A percentile compares a stretch with the other conserved stretches of the same genome.
Evolutionary conservation across 2,888 invertebrate species (phyloP).

Genomic region (Stenoptilia bipunctidactyla): DNA sequence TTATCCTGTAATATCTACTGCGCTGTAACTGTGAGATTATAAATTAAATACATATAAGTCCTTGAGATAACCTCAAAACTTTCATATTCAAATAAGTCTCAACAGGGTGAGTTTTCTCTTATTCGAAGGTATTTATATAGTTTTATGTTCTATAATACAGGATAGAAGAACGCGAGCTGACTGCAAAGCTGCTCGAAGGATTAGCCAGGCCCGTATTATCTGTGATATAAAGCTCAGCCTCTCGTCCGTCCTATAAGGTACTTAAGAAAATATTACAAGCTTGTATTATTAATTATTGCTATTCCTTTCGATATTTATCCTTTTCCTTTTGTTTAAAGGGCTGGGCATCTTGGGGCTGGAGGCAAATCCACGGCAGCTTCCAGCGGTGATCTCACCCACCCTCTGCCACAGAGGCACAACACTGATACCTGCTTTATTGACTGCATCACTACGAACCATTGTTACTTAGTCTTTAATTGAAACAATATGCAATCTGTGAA

Average conservation of each 20-base stretch:
- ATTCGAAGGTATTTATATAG: constrained; percentile 7
- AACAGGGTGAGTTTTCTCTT: too few species aligned
- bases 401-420: constrained; percentile 64
- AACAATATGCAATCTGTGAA: constrained; percentile 81
- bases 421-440: constrained; percentile 75
- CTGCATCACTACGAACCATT: constrained; percentile 73
- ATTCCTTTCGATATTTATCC: too few species aligned
- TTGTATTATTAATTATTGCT: too few species aligned
- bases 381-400: constrained; percentile 69
- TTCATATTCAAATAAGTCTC: constrained; percentile 6
- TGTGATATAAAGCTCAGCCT: constrained; percentile 73
- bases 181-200: constrained; percentile 65
- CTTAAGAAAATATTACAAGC: background rate
- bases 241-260: constrained; percentile 72
- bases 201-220: constrained; percentile 71
- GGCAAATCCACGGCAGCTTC: constrained; percentile 69
- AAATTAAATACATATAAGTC: constrained; percentile 15
- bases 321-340: constrained; percentile 67
- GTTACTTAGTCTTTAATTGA: constrained; percentile 73
- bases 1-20: constrained; percentile 17
- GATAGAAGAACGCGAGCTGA: constrained; percentile 49
- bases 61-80: constrained; percentile 54
- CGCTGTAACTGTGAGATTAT: constrained; percentile 10
- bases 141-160: background rate
- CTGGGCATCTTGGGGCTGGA: constrained; percentile 78